Base-by-base conservation (phyloP, 2,797 vertebrate genomes). In the Odontamblyopus lacepedii region DNA sequence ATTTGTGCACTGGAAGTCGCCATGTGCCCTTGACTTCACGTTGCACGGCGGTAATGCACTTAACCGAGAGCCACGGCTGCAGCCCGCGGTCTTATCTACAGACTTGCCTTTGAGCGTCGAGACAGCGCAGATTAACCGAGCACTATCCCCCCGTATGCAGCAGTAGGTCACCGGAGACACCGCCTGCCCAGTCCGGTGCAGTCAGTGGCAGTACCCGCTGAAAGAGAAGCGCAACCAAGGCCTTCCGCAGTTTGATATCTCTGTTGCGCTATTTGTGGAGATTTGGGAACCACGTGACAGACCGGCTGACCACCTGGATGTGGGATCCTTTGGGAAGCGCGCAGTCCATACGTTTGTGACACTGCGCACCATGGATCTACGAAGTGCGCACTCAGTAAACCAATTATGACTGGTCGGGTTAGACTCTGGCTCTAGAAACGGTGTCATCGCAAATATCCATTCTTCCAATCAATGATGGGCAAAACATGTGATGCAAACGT, bases 271-370 rank as follows among this genome's bases (percentile, higher is more conserved):
- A 82, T 90, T 88, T 84, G 69, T 80, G 70, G 90, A 89, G 86
- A 88, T 88, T 89, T 87, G 87, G 78, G 67, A 65, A 19, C 62
- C 89, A 91, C 77, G 90, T 91, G 92, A 88, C 72, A 65, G 13
- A 30, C 48, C 69, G 51, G 57, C 69, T 80, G 75, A 56, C 73
- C 79, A 74, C 61, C 6, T 53, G 32, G 65, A 63, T 12, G 64
- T 59, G 55, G 71, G 74, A 75, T 62, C 60, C 35, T 29, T 15
- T 12, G 2, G 59, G 59, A 11, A 13, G 59, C 30, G 4, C 1
- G 1, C 16, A n/a, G 8, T 9, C 8, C 55, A 11, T 0, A 26
- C 9, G 55, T 55, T 23, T 55, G 11, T 57, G 55, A 56, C 51
- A 19, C 2, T 6, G 9, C 32, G 55, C 32, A 6, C n/a, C 23